Evolutionary conservation across 2,888 invertebrate genomes (phyloP).

Genomic region (Ethmia dodecea): DNA sequence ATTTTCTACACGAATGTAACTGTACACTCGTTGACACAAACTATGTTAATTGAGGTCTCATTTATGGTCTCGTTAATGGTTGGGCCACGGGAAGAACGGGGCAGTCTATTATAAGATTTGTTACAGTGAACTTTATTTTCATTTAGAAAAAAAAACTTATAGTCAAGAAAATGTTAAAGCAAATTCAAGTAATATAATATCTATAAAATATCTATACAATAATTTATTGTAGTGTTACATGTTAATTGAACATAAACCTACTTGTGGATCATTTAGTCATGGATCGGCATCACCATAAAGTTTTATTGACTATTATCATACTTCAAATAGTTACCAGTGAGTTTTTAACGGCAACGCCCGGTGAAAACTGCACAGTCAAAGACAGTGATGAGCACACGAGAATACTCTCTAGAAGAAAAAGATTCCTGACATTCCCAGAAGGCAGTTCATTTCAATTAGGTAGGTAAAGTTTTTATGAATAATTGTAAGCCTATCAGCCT

Average conservation of each 20-base stretch:
- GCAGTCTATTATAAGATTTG: slow-evolving; percentile 49
- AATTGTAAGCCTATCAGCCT: too few species aligned
- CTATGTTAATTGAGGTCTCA: slow-evolving; percentile 63
- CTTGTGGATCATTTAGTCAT: too few species aligned
- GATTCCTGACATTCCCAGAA: slow-evolving; percentile 78
- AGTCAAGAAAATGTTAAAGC: background rate
- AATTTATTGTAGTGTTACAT: too few species aligned
- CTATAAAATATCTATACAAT: too few species aligned
- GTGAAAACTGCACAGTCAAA: slow-evolving; percentile 31
- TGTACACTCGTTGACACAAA: slow-evolving; percentile 55
- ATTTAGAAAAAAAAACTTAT: background rate
- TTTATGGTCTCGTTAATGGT: slow-evolving; percentile 43
- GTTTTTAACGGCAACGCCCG: slow-evolving; percentile 22
- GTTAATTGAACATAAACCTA: too few species aligned
- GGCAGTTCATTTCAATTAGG: slow-evolving; percentile 80
- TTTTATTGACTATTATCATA: slow-evolving; percentile 13
- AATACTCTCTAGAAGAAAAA: slow-evolving; percentile 72
- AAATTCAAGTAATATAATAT: background rate
- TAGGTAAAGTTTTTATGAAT: slow-evolving; percentile 31
- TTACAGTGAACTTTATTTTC: slow-evolving; percentile 33
- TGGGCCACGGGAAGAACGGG: slow-evolving; percentile 29
- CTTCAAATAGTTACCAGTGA: slow-evolving; percentile 35
- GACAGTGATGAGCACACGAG: slow-evolving; percentile 33
- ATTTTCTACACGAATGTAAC: slow-evolving; percentile 34
- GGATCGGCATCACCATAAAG: background rate